Evolutionary conservation across 2,797 vertebrate genomes (phyloP), one percentile per base, ranked within the genome.

Genomic region (Emydoidea blandingii): DNA sequence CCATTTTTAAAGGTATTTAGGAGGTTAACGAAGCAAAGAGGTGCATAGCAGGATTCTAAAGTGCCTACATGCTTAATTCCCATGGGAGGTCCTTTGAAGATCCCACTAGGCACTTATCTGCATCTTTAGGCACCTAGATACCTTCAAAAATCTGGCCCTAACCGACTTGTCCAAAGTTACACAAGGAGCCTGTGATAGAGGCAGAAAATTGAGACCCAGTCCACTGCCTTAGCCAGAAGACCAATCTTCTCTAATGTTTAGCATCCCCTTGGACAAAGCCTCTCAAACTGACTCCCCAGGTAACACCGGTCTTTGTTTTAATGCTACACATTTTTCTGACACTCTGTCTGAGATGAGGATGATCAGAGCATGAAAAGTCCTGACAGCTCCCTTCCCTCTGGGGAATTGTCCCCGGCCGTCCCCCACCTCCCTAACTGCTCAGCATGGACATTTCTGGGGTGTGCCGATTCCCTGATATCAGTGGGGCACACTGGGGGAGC

Each of bases 131-230:
- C 34, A 37, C 68, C 76, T 68, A 87, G 72, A 27, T 27, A 47
- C 15, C 62, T n/a, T 65, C 0, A 19, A 27, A n/a, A 59, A 50
- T 53, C 4, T 0, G 25, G 2, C 12, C 95, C 5, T 54, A 62
- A 41, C 62, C 4, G 18, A 21, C 18, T 47, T 49, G 50, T 94
- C 95, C 8, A 57, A 89, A 59, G 84, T 94, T 88, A 57, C n/a
- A n/a, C 72, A 88, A 82, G 90, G 91, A 91, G 89, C 88, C 91
- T 94, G 92, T 96, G 95, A 79, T 95, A 94, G 92, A 44, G 37
- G 74, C 82, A 80, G 79, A 29, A 90, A 95, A 96, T 49, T 93
- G 57, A 37, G 52, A 8, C 79, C 44, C 72, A 49, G 0, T 0
- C 65, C 25, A 65, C 49, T 57, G 57, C 53, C 84, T 23, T 57